phyloP scores from a whole-genome alignment of 2,888 invertebrate species.

The Tetrapedia diversipes region DNA sequence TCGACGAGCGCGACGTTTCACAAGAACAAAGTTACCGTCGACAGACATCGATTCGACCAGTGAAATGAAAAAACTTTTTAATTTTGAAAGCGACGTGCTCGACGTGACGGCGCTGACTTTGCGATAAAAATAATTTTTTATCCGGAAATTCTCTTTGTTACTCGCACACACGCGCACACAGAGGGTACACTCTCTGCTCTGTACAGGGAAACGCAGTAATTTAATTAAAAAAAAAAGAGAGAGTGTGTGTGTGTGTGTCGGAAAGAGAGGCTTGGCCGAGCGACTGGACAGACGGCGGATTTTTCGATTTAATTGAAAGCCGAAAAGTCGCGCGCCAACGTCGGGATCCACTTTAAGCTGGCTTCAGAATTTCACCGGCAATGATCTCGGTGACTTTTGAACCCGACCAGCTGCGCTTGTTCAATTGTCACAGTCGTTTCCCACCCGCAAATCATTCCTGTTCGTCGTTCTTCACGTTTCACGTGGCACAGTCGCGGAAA shows the following conservation, averaged over 20 bases:
- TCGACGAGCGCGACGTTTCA: not conserved
- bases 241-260: too few relatives aligned
- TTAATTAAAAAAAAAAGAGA: slow-evolving; percentile 62
- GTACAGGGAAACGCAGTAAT: slow-evolving; percentile 46
- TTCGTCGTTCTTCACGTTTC: slow-evolving; percentile 5
- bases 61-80: slow-evolving; percentile 61
- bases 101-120: not conserved
- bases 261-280: slow-evolving; percentile 12
- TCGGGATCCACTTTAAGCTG: slow-evolving; percentile 9
- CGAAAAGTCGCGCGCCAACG: slow-evolving; percentile 48
- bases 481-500: too few relatives aligned
- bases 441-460: not conserved
- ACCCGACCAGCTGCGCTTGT: not conserved
- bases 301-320: slow-evolving; percentile 69
- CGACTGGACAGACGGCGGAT: slow-evolving; percentile 17
- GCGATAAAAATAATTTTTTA: slow-evolving; percentile 51
- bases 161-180: too few relatives aligned
- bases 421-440: slow-evolving; percentile 20
- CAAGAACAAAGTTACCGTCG: slow-evolving; percentile 24
- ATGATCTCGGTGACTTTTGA: slow-evolving; percentile 28
- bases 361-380: slow-evolving; percentile 47
- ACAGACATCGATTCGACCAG: slow-evolving; percentile 20
- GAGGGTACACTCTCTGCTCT: not conserved
- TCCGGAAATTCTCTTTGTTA: slow-evolving; percentile 38
- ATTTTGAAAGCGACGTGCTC: slow-evolving; percentile 41